These are phyloP conservation scores for Amphiprion ocellaris DNA, from an alignment of 2,113 vertebrate species.

Conservation along the genomic window DNA sequence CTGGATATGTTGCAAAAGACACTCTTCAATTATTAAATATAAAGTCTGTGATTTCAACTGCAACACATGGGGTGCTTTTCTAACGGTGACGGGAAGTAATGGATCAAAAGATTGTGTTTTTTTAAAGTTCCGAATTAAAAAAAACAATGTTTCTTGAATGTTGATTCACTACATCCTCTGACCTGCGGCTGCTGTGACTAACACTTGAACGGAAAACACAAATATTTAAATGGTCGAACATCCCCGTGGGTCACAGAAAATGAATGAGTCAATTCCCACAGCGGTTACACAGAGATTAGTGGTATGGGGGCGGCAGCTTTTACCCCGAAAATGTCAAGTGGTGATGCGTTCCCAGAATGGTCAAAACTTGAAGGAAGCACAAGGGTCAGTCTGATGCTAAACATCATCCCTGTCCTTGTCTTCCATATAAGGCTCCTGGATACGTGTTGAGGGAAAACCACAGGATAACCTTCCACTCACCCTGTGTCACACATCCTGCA, in stretches of 20 bases:
- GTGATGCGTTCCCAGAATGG: slow-evolving; percentile 63
- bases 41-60: neutral
- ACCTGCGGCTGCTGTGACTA: slow-evolving; percentile 48
- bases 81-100: neutral
- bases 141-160: neutral
- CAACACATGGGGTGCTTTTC: neutral
- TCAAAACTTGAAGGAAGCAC: slow-evolving; percentile 61
- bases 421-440: slow-evolving; percentile 71
- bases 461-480: slow-evolving; percentile 52
- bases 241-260: slow-evolving; percentile 11
- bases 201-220: slow-evolving; percentile 49
- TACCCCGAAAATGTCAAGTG: slow-evolving; percentile 28
- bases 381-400: slow-evolving; percentile 35
- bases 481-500: slow-evolving; percentile 54
- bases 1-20: neutral
- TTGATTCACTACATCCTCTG: slow-evolving; percentile 48
- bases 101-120: neutral
- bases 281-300: slow-evolving; percentile 43
- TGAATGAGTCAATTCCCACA: slow-evolving; percentile 53
- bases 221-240: slow-evolving; percentile 67
- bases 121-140: neutral
- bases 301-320: slow-evolving; percentile 29
- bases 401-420: slow-evolving; percentile 23
- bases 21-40: neutral
- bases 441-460: slow-evolving; percentile 43